Conservation (phyloP, 37 sponge, comb jelly and placozoan species). For the Lycopodina hypogea region DNA sequence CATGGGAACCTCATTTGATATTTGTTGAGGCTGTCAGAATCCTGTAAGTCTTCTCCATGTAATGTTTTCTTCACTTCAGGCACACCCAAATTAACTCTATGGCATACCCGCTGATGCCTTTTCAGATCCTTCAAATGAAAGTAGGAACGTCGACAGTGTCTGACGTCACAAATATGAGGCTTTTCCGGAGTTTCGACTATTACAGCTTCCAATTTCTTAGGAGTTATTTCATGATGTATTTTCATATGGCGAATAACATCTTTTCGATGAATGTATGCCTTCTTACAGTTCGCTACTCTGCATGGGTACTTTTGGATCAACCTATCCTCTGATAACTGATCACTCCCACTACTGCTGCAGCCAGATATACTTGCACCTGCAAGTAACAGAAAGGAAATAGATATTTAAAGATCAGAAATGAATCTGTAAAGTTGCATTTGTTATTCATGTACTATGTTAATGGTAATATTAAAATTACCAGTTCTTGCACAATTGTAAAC, state of each 20-base stretch:
- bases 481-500: too few relatives aligned
- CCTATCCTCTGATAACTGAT: neutral
- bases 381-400: neutral
- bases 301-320: slow-evolving; percentile 46
- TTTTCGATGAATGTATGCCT: slow-evolving; percentile 73
- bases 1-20: slow-evolving; percentile 67
- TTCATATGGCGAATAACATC: slow-evolving; percentile 82
- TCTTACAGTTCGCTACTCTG: slow-evolving; percentile 27
- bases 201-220: slow-evolving; percentile 37
- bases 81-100: slow-evolving; percentile 14
- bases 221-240: slow-evolving; percentile 50
- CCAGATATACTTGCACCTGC: slow-evolving; percentile 9
- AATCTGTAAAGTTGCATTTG: neutral
- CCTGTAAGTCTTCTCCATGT: neutral
- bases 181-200: slow-evolving; percentile 53
- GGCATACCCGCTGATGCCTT: slow-evolving; percentile 71
- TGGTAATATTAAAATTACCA: too few relatives aligned
- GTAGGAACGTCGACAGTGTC: slow-evolving; percentile 60
- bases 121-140: slow-evolving; percentile 73
- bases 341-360: neutral
- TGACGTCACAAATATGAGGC: slow-evolving; percentile 46
- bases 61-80: neutral
- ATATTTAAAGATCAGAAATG: neutral
- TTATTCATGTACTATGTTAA: too few relatives aligned
- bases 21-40: neutral